Evolutionary conservation across 1,140 invertebrate species (phyloP).

Genomic region (Hydropsyche tenuis): DNA sequence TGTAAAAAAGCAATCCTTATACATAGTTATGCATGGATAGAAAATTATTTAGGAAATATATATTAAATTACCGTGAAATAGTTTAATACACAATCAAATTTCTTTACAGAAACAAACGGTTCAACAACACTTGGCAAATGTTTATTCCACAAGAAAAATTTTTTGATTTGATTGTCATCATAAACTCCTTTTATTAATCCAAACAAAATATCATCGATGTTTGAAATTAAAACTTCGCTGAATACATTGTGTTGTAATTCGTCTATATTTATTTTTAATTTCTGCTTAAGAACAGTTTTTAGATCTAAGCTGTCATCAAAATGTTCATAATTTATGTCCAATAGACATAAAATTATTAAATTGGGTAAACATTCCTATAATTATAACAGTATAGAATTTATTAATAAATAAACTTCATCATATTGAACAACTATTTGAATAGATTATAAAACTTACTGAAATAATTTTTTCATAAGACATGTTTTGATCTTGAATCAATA

Average conservation of each 20-base stretch:
- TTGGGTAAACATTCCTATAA: constrained; percentile 42
- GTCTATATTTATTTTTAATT: constrained; percentile 49
- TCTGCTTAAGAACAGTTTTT: background rate
- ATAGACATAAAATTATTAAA: constrained; percentile 33
- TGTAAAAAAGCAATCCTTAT: constrained; percentile 28
- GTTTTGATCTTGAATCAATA: background rate
- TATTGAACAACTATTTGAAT: background rate
- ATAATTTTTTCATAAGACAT: constrained; percentile 7
- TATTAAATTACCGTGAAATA: constrained; percentile 54
- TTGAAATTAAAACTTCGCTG: constrained; percentile 55
- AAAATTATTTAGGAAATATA: no score
- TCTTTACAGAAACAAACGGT: constrained; percentile 51
- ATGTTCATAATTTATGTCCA: constrained; percentile 16
- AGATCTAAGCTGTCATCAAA: background rate
- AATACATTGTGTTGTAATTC: constrained; percentile 54
- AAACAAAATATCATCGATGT: constrained; percentile 54
- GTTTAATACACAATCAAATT: constrained; percentile 54
- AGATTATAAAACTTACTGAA: background rate
- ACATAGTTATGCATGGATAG: background rate
- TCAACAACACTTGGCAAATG: constrained; percentile 45
- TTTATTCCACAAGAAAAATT: constrained; percentile 50
- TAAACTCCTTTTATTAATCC: constrained; percentile 51
- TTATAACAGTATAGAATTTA: constrained; percentile 11
- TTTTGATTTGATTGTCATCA: constrained; percentile 50
- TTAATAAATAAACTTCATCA: background rate